Conservation (phyloP, 1,140 invertebrate genomes). For the Metaphire vulgaris region DNA sequence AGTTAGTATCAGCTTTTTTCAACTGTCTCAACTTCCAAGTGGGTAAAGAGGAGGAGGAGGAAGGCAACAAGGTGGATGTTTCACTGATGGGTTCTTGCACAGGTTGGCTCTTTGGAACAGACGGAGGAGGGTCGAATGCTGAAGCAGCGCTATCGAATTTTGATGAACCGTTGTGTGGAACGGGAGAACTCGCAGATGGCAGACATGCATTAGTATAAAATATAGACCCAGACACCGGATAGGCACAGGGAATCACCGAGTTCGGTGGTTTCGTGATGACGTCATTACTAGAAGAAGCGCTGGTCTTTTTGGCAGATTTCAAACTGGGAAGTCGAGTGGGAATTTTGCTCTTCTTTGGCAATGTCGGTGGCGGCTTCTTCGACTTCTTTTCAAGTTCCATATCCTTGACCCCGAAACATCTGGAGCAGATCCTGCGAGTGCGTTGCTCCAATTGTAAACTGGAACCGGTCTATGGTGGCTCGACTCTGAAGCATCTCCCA, state of each 20-base stretch:
- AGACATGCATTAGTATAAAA: background rate
- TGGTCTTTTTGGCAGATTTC: background rate
- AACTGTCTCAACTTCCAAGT: too few relatives aligned
- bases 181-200: too few relatives aligned
- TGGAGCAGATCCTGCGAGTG: background rate
- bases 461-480: background rate
- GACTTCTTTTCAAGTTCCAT: background rate
- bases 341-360: background rate
- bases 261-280: background rate
- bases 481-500: background rate
- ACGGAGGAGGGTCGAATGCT: too few relatives aligned
- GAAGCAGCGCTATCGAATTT: too few relatives aligned
- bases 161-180: too few relatives aligned
- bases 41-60: too few relatives aligned
- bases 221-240: background rate
- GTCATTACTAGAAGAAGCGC: background rate
- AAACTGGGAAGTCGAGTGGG: background rate
- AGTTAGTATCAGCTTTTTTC: too few relatives aligned
- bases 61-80: too few relatives aligned
- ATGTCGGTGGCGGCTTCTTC: background rate
- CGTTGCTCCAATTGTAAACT: background rate
- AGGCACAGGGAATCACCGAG: background rate
- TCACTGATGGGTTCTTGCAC: too few relatives aligned
- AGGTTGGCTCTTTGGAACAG: too few relatives aligned
- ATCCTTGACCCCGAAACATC: background rate